Evolutionary conservation across 2,888 invertebrate species (phyloP).

Genomic region (Drosophila eohydei): DNA sequence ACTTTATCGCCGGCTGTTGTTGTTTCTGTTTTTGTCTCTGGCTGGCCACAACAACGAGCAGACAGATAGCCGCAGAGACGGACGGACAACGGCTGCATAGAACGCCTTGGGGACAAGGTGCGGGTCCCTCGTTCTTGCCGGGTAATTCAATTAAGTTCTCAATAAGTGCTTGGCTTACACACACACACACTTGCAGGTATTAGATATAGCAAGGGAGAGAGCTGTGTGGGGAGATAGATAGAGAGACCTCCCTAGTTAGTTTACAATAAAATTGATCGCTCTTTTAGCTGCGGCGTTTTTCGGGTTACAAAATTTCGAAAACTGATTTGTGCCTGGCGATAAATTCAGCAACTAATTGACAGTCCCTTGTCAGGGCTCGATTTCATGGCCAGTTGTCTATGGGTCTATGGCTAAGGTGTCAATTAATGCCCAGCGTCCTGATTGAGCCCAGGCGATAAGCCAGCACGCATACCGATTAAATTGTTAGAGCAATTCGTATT

Average conservation of each 20-base stretch:
- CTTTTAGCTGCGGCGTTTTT: slow-evolving; percentile 66
- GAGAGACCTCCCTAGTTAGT: slow-evolving; percentile 66
- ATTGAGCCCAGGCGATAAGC: slow-evolving; percentile 69
- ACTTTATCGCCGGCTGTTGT: slow-evolving; percentile 53
- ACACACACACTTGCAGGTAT: slow-evolving; percentile 36
- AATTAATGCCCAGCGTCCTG: slow-evolving; percentile 70
- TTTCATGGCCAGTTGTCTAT: slow-evolving; percentile 22
- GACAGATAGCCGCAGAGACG: slow-evolving; percentile 11
- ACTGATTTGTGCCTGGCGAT: slow-evolving; percentile 81
- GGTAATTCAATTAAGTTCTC: slow-evolving; percentile 79
- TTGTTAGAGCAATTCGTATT: slow-evolving; percentile 63
- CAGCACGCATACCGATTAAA: slow-evolving; percentile 65
- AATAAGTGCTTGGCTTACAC: slow-evolving; percentile 66
- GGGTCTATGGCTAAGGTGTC: slow-evolving; percentile 59
- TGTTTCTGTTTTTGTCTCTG: slow-evolving; percentile 45
- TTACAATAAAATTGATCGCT: slow-evolving; percentile 75
- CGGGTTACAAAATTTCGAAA: slow-evolving; percentile 70
- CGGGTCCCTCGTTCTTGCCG: slow-evolving; percentile 49
- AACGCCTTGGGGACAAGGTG: slow-evolving; percentile 67
- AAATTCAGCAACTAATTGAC: slow-evolving; percentile 79
- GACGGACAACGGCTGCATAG: slow-evolving; percentile 38
- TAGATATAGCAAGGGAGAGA: slow-evolving; percentile 15
- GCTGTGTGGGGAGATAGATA: neutral
- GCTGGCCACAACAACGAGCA: slow-evolving; percentile 52
- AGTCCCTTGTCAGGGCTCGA: slow-evolving; percentile 63